Conservation (phyloP, 2,113 vertebrate genomes). For the Pimephales promelas region DNA sequence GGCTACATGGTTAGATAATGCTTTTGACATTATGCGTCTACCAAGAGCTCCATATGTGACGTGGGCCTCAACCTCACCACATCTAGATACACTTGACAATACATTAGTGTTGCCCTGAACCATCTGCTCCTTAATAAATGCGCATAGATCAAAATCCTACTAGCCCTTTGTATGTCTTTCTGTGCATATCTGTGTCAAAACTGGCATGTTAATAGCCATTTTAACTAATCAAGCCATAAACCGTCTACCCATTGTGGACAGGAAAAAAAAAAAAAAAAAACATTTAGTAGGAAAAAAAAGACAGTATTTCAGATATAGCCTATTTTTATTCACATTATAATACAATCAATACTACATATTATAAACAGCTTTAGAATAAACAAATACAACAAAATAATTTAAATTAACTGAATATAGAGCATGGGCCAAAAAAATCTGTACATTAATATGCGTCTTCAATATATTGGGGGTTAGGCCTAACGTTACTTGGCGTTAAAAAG, state of each 20-base stretch:
- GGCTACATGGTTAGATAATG: background rate
- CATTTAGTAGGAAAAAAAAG: background rate
- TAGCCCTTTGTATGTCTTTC: constrained; percentile 48
- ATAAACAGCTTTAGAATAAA: no score
- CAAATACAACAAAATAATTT: background rate
- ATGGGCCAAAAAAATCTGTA: background rate
- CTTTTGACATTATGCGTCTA: background rate
- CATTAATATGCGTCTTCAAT: background rate
- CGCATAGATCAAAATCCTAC: constrained; percentile 51
- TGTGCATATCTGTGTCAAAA: background rate
- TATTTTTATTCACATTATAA: background rate
- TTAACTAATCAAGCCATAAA: background rate
- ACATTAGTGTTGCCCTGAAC: constrained; percentile 40
- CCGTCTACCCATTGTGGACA: background rate
- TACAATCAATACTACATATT: background rate
- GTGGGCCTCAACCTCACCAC: constrained; percentile 5
- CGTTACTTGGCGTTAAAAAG: background rate
- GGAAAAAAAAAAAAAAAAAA: background rate
- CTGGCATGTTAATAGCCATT: background rate
- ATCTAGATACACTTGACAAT: constrained; percentile 37
- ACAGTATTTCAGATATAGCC: background rate
- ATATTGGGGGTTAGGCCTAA: background rate
- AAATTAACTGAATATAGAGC: background rate
- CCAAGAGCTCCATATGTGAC: constrained; percentile 24
- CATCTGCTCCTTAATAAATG: constrained; percentile 61